Percentiles rank a stretch among this genome's conserved stretches.
Evolutionary conservation across 2,113 vertebrate species (phyloP).

Genomic region (Saccopteryx bilineata): DNA sequence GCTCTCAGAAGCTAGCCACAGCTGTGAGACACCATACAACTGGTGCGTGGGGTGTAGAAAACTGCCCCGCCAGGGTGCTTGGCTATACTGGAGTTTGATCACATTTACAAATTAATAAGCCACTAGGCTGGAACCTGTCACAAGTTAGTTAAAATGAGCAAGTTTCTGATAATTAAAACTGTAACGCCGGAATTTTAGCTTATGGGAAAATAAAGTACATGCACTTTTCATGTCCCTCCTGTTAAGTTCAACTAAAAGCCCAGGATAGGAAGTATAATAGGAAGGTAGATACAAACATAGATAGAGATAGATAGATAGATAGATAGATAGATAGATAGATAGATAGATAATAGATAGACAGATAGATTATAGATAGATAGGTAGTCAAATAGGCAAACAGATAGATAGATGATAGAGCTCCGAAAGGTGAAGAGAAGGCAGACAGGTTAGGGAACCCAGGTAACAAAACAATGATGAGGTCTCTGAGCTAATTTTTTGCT

Average conservation of each 20-base stretch:
- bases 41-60: neutral
- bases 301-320: neutral
- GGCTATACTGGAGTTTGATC: neutral
- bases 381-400: neutral
- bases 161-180: neutral
- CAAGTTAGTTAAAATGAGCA: constrained; percentile 30
- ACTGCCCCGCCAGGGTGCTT: neutral
- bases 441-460: neutral
- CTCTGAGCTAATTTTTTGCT: neutral
- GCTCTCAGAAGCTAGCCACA: constrained; percentile 19
- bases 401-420: neutral
- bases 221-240: neutral
- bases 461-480: neutral
- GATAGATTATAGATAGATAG: neutral
- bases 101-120: constrained; percentile 48
- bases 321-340: neutral
- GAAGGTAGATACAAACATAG: too few relatives aligned
- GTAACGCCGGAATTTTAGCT: neutral
- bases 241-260: neutral
- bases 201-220: neutral
- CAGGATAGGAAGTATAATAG: neutral
- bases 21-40: neutral
- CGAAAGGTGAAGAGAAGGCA: neutral
- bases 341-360: neutral
- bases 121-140: neutral